Evolutionary conservation across 1,140 invertebrate species (phyloP).

Genomic region (Charaxes varanes): DNA sequence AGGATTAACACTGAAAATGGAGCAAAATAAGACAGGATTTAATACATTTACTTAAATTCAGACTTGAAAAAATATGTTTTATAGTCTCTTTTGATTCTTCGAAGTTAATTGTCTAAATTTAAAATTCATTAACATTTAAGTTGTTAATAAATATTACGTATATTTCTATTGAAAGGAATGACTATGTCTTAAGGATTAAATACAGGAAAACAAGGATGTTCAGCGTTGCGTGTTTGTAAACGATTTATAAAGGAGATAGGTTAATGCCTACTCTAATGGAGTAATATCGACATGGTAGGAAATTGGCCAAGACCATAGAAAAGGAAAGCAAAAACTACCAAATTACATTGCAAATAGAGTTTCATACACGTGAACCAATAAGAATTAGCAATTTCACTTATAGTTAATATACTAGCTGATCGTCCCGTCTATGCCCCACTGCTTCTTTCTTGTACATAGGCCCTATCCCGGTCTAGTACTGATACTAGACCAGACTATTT

Average conservation of each 20-base stretch:
- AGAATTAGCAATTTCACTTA: no score
- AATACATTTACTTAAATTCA: not conserved
- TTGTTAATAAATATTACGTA: not conserved
- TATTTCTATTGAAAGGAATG: not conserved
- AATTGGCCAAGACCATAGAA: slow-evolving; percentile 26
- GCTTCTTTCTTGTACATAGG: no score
- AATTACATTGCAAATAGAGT: no score
- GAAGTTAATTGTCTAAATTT: no score
- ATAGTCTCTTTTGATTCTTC: not conserved
- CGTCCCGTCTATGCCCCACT: no score
- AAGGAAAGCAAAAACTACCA: not conserved
- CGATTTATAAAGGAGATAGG: slow-evolving; percentile 17
- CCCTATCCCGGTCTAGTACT: no score
- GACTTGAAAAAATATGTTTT: not conserved
- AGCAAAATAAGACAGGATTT: not conserved
- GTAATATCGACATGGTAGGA: slow-evolving; percentile 22
- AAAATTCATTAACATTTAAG: no score
- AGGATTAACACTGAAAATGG: slow-evolving; percentile 48
- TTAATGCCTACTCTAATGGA: slow-evolving; percentile 18
- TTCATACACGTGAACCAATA: no score
- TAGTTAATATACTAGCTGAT: no score
- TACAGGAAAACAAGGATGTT: no score
- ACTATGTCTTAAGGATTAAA: not conserved
- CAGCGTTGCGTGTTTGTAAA: slow-evolving; percentile 17
- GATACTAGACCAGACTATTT: no score